Evolutionary conservation across 2,888 invertebrate genomes (phyloP), one percentile per base, ranked within the genome.

Genomic region (Diaprepes abbreviatus): DNA sequence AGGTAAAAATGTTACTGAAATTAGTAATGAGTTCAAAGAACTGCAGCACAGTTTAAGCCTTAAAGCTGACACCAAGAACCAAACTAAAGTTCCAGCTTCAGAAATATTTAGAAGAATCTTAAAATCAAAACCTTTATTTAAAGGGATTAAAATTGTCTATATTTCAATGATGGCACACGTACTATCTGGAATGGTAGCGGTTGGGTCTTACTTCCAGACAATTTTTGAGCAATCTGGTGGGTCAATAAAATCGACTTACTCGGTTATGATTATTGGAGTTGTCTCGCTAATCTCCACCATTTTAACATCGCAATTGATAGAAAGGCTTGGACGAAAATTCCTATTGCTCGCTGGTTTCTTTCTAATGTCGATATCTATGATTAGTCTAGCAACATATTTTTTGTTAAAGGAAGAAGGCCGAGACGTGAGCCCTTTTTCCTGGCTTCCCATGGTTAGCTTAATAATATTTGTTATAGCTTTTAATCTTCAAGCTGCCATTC

Each of bases 241-340:
- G 93, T 79, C 80, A 83, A 78, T 73, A 83, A 76, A 89, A 38
- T 86, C 91, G 0, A 86, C 89, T 1, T 79, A 89, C 24, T 89
- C 91, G 0, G 90, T 93, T 12, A 93, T 95, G 60, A 89, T 94
- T 50, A 88, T 95, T 57, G 93, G 91, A 9, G 79, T 85, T 17
- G 92, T 94, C 0, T 93, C 95, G 85, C 85, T 93, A 16, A 76
- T 87, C 0, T 90, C 92, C 0, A 93, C 93, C 0, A 84, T 84
- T 28, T 84, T 91, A 12, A 91, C 92, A 0, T 92, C 93, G 0
- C 77, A 91, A 16, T 87, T 94, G 28, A 93, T 92, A 59, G 95
- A 95, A 83, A 86, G 89, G 57, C 87, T 92, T 40, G 95, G 95
- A 0, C 86, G 95, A 31, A 88, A 90, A 66, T 82, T 90, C 0